A percentile compares a stretch with the other conserved stretches of the same genome.
Conservation (phyloP, 2,113 vertebrate species). For the Menura novaehollandiae region DNA sequence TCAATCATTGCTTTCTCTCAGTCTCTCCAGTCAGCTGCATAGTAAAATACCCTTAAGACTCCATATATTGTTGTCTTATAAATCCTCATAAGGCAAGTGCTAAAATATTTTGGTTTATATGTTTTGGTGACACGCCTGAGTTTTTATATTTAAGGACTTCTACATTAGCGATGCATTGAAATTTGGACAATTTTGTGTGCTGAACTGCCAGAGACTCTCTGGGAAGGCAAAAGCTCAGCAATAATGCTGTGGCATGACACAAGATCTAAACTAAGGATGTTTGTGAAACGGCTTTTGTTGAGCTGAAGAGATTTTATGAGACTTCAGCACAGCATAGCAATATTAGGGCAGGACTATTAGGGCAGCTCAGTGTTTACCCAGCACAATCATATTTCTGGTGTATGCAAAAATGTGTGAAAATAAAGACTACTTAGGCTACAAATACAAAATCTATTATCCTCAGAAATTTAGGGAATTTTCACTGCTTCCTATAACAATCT, state of each 20-base stretch:
- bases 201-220: background rate
- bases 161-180: background rate
- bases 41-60: background rate
- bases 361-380: background rate
- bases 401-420: background rate
- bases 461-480: background rate
- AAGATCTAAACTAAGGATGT: background rate
- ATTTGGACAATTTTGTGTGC: background rate
- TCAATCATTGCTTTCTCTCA: background rate
- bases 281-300: background rate
- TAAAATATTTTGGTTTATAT: background rate
- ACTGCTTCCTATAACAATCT: conserved; percentile 40
- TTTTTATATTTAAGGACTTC: background rate
- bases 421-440: background rate
- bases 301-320: background rate
- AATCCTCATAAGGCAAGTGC: background rate
- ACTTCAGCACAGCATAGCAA: background rate
- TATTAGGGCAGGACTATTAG: background rate
- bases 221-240: background rate
- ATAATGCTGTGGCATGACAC: rapidly evolving
- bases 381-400: background rate
- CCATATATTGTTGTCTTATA: background rate
- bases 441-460: conserved; percentile 3
- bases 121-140: background rate
- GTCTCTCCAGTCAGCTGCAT: background rate